These are phyloP conservation scores for Hydrotaea diabolus DNA, from an alignment of 2,888 invertebrate genomes.

Conservation along the genomic window DNA sequence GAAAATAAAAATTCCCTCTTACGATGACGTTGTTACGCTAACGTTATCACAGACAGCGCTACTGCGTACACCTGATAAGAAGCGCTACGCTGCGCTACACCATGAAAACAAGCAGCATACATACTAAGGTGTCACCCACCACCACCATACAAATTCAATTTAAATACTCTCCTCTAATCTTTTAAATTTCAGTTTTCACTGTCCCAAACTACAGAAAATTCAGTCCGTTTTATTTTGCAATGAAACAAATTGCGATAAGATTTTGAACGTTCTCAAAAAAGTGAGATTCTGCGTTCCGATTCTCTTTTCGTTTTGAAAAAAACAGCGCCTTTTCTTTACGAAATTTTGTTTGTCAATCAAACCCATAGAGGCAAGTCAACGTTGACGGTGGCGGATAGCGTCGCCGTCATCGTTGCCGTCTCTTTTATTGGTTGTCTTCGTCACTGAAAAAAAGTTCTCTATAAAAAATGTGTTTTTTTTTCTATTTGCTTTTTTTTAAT, in stretches of 20 bases:
- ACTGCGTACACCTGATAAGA: background rate
- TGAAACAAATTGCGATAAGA: background rate
- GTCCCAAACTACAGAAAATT: background rate
- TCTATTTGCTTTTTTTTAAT: conserved; percentile 1
- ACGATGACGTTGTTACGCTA: background rate
- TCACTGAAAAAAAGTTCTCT: conserved; percentile 1
- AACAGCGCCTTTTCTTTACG: background rate
- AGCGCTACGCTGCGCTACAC: too few relatives aligned
- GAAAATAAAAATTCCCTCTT: conserved; percentile 49
- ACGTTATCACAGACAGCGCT: background rate
- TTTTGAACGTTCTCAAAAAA: conserved; percentile 23
- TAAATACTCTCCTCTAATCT: background rate
- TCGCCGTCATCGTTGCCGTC: background rate
- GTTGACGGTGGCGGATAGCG: background rate
- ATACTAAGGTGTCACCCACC: background rate
- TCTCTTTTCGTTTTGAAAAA: background rate
- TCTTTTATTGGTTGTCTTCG: too few relatives aligned
- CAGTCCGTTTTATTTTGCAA: conserved; percentile 7
- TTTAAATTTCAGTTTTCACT: background rate
- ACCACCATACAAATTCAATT: background rate
- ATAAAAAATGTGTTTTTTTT: conserved; percentile 7
- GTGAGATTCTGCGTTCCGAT: background rate
- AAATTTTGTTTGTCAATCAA: background rate
- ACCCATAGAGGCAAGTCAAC: background rate
- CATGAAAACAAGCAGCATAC: too few relatives aligned